Conservation (phyloP, 2,113 vertebrate genomes). For the Oncorhynchus kisutch region DNA sequence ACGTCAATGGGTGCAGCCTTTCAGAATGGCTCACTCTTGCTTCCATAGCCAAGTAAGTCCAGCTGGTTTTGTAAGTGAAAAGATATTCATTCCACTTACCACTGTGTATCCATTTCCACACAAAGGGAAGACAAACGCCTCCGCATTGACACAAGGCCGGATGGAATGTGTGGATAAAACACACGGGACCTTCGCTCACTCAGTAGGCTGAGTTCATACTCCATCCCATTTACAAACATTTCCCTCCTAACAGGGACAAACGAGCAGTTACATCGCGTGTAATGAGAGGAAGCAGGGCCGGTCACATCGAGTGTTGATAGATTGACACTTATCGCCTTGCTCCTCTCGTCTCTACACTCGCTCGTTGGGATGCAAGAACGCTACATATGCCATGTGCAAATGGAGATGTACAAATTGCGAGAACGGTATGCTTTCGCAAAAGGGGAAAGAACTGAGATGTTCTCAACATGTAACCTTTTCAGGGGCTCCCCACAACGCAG, state of each 20-base stretch:
- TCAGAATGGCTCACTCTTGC: too few species aligned
- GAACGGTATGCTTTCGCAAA: too few species aligned
- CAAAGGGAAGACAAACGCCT: constrained; percentile 22
- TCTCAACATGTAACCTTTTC: background rate
- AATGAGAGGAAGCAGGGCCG: background rate
- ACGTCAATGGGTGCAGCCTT: too few species aligned
- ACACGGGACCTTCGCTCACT: background rate
- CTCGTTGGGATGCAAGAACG: background rate
- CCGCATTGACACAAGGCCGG: background rate
- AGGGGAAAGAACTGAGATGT: background rate
- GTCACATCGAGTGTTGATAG: constrained; percentile 8
- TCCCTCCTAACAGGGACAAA: too few species aligned
- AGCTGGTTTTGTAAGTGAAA: background rate
- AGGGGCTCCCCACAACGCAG: background rate
- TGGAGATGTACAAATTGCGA: too few species aligned
- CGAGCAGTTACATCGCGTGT: too few species aligned
- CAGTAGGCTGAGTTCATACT: background rate
- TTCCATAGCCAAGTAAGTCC: too few species aligned
- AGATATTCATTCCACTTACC: background rate
- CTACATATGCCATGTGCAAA: background rate
- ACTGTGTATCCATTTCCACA: constrained; percentile 8
- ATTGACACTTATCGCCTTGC: constrained; percentile 38
- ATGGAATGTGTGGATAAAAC: background rate
- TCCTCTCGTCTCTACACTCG: constrained; percentile 13
- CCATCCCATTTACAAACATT: too few species aligned